A percentile compares a stretch with the other conserved stretches of the same genome.
Evolutionary conservation across 2,113 vertebrate genomes (phyloP).

Genomic region (Toxotes jaculatrix): DNA sequence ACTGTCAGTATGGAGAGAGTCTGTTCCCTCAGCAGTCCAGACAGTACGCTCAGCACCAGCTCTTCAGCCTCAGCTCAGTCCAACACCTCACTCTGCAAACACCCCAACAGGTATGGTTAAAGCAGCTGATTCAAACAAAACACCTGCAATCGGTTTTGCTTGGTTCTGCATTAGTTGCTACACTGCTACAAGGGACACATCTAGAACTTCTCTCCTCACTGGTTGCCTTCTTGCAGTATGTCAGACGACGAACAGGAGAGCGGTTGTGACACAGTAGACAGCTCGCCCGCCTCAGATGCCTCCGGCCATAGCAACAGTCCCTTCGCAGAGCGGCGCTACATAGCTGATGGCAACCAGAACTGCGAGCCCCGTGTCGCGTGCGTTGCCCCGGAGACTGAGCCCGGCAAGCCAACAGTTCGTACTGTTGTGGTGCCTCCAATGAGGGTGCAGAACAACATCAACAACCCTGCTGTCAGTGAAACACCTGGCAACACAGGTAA

Average conservation of each 20-base stretch:
- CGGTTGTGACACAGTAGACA: slow-evolving; percentile 93
- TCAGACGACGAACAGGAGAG: slow-evolving; percentile 97
- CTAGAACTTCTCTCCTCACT: not conserved
- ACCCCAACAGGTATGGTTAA: slow-evolving; percentile 89
- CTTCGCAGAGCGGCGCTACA: slow-evolving; percentile 88
- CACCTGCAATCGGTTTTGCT: not conserved
- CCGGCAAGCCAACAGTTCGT: slow-evolving; percentile 88
- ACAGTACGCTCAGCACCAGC: slow-evolving; percentile 95
- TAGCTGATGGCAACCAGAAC: slow-evolving; percentile 88
- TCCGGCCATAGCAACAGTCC: slow-evolving; percentile 90
- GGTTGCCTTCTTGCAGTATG: slow-evolving; percentile 84
- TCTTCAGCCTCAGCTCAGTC: slow-evolving; percentile 91
- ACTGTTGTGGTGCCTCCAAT: slow-evolving; percentile 93
- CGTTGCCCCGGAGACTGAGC: slow-evolving; percentile 82
- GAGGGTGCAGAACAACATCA: slow-evolving; percentile 89
- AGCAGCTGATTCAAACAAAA: not conserved
- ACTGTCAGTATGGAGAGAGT: slow-evolving; percentile 96
- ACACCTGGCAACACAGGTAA: slow-evolving; percentile 88
- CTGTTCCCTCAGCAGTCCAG: slow-evolving; percentile 96
- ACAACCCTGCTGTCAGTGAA: slow-evolving; percentile 82
- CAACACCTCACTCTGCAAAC: slow-evolving; percentile 94
- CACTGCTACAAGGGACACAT: not conserved
- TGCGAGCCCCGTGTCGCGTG: slow-evolving; percentile 80
- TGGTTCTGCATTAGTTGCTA: not conserved
- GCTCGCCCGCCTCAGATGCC: slow-evolving; percentile 91